Evolutionary conservation across 1,140 invertebrate genomes (phyloP), one percentile per base, ranked within the genome.

Genomic region (Olivierus martensii): DNA sequence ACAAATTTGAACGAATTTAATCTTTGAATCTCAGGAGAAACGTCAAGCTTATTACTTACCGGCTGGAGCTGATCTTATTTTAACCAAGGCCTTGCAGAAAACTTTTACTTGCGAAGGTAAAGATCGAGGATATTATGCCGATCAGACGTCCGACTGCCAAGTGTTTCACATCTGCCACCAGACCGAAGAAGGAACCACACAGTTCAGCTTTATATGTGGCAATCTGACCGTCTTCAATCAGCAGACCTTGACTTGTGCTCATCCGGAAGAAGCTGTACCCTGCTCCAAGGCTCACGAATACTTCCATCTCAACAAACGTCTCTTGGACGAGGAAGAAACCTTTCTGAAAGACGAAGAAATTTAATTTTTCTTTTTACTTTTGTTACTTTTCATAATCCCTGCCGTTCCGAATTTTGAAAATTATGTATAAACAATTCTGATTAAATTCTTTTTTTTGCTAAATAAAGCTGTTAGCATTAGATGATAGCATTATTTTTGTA

Each of bases 111-210:
- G 66, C 58, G 55, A 61, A 11, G 55, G 58, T 15, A 43, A 9
- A 28, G 28, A 28, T 28, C 62, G 65, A 51, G 67, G 67, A 3
- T 68, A 68, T 51, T 87, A 87, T 64, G 84, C 84, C 19, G 86
- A 89, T 61, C 76, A 85, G 10, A 83, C 84, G 61, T 88, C 88
- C 63, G 84, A 84, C 3, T 89, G 86, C 63, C 83, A 87, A 65
- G 70, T 89, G 53, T 89, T 89, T 69, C 86, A 89, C 65, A 79
- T 88, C 2, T 89, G 86, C 59, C 65, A 85, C 37, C 83, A 84
- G 0, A 74, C 80, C 1, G 74, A 75, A 42, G 76, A 14, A 14
- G 43, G 28, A 22, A 46, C 44, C 14, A 21, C 28, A 15, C 61
- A 63, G 21, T 66, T 43, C 49, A 62, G 57, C 42, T 57, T 57